A percentile compares a stretch with the other conserved stretches of the same genome.
Evolutionary conservation across 2,113 vertebrate genomes (phyloP).

Genomic region (Trinectes maculatus): DNA sequence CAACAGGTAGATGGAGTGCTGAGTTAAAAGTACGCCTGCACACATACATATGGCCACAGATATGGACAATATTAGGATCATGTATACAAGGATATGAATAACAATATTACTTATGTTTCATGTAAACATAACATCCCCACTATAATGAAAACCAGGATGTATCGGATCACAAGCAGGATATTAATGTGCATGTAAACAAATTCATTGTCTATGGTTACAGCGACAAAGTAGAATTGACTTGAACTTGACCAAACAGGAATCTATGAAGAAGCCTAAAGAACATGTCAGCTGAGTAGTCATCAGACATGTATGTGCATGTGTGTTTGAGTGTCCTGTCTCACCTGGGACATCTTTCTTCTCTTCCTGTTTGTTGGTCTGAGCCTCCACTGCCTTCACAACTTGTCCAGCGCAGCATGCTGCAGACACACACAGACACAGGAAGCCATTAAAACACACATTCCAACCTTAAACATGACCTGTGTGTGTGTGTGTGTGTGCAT

Average conservation of each 20-base stretch:
- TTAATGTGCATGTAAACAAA: constrained; percentile 13
- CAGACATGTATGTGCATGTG: constrained; percentile 10
- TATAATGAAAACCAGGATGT: constrained; percentile 39
- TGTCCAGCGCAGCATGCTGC: constrained; percentile 93
- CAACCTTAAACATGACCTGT: not conserved
- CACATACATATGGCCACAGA: constrained; percentile 1
- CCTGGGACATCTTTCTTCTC: constrained; percentile 95
- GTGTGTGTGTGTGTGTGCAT: not conserved
- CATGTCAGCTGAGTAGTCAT: constrained; percentile 10
- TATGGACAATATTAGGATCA: constrained; percentile 32
- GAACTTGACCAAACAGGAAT: constrained; percentile 27
- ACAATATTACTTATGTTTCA: constrained; percentile 25
- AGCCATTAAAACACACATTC: not conserved
- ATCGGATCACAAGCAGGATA: constrained; percentile 15
- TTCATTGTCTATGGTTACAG: constrained; percentile 9
- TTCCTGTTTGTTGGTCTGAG: constrained; percentile 88
- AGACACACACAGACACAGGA: constrained; percentile 35
- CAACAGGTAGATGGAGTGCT: not conserved
- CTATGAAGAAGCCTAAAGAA: constrained; percentile 11
- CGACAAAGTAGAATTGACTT: constrained; percentile 1
- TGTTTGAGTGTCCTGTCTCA: constrained; percentile 63
- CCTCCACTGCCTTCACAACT: constrained; percentile 90
- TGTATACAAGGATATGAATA: constrained; percentile 21
- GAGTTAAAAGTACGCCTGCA: not conserved
- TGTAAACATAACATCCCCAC: constrained; percentile 18